Conservation (phyloP, 92 coral and sea anemone genomes). For the Porites divaricata region DNA sequence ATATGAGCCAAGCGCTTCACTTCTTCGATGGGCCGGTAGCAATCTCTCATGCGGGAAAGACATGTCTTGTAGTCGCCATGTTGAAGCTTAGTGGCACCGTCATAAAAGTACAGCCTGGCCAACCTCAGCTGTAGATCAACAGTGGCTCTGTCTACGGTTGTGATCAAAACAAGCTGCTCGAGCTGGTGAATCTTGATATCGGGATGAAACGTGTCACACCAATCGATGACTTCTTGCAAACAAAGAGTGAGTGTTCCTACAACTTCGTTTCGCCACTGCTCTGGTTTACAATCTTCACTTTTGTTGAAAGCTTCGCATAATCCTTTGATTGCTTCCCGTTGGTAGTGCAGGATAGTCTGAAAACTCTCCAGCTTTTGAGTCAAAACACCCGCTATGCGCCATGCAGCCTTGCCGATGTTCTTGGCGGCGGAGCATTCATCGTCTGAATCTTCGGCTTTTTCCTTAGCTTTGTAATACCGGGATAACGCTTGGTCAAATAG, state of each 20-base stretch:
- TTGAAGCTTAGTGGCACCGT: conserved; percentile 76
- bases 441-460: conserved; percentile 36
- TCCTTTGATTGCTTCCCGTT: conserved; percentile 71
- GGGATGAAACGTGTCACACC: conserved; percentile 38
- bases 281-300: conserved; percentile 60
- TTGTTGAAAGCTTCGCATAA: conserved; percentile 50
- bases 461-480: conserved; percentile 16
- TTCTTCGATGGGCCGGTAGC: conserved; percentile 85
- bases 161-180: conserved; percentile 28
- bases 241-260: conserved; percentile 60
- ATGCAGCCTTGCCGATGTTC: conserved; percentile 83
- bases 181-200: conserved; percentile 46
- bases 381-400: conserved; percentile 64
- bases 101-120: conserved; percentile 71
- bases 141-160: conserved; percentile 30
- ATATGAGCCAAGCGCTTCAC: conserved; percentile 63
- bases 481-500: conserved; percentile 16
- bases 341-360: conserved; percentile 48
- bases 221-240: conserved; percentile 62
- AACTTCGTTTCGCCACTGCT: conserved; percentile 66
- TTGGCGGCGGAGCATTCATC: conserved; percentile 80
- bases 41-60: conserved; percentile 79
- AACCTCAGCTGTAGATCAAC: conserved; percentile 64
- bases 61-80: conserved; percentile 67
- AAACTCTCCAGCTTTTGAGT: conserved; percentile 45